A percentile compares a stretch with the other conserved stretches of the same genome.
Evolutionary conservation across 2,797 vertebrate genomes (phyloP).

Genomic region (Myiothlypis chrysogaster): DNA sequence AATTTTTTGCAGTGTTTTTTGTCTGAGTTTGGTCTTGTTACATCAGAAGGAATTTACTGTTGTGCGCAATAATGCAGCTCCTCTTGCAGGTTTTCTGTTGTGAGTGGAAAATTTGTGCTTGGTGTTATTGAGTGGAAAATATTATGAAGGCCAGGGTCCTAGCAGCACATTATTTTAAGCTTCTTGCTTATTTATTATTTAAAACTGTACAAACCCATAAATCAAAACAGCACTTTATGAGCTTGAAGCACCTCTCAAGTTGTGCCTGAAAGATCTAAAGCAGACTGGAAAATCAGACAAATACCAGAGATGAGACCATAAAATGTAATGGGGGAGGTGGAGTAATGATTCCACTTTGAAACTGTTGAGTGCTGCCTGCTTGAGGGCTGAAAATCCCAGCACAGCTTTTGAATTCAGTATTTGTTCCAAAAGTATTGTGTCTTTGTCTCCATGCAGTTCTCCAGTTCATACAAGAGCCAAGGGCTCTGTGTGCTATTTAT

Average conservation of each 20-base stretch:
- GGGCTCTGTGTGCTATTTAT: not conserved
- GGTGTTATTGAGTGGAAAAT: not conserved
- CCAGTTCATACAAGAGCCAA: not conserved
- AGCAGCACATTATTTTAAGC: not conserved
- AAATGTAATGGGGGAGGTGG: not conserved
- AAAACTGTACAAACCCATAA: not conserved
- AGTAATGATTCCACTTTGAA: not conserved
- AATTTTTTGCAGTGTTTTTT: not conserved
- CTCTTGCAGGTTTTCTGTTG: not conserved
- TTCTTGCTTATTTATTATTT: constrained; percentile 31
- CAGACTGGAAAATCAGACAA: not conserved
- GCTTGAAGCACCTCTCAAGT: not conserved
- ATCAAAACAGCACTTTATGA: not conserved
- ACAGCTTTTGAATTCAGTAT: not conserved
- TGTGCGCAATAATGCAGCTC: not conserved
- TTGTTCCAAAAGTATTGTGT: not conserved
- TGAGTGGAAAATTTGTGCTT: not conserved
- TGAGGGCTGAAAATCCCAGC: not conserved
- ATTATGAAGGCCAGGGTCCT: not conserved
- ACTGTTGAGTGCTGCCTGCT: not conserved
- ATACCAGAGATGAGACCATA: not conserved
- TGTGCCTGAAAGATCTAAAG: not conserved
- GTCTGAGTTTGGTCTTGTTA: not conserved
- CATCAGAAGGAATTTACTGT: not conserved
- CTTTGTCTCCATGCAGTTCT: not conserved